Conservation (phyloP, 2,113 vertebrate species). For the Xiphophorus maculatus region DNA sequence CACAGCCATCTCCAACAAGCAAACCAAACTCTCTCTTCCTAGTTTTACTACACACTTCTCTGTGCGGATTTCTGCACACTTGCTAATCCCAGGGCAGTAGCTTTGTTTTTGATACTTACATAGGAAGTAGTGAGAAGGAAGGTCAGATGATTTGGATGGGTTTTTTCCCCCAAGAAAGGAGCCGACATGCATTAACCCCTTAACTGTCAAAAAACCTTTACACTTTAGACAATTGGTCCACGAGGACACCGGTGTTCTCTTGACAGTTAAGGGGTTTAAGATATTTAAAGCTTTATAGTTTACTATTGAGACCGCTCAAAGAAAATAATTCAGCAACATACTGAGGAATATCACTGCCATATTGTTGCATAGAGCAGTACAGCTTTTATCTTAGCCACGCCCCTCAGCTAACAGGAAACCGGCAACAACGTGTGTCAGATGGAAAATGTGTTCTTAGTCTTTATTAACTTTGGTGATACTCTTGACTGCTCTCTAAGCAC, state of each 20-base stretch:
- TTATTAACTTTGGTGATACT: slow-evolving; percentile 11
- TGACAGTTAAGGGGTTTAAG: not conserved
- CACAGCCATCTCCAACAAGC: slow-evolving; percentile 4
- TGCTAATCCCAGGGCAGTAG: slow-evolving; percentile 13
- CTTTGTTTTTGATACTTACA: not conserved
- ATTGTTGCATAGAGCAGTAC: not conserved
- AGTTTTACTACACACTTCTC: slow-evolving; percentile 7
- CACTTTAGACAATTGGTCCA: too few species aligned
- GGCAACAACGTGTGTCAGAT: not conserved
- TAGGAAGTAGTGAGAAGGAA: not conserved
- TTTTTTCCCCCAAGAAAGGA: not conserved
- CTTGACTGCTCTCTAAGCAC: slow-evolving; percentile 7
- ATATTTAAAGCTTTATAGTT: not conserved
- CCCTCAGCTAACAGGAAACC: slow-evolving; percentile 20
- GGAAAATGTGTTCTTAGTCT: not conserved
- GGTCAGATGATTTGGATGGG: not conserved
- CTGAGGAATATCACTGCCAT: too few species aligned
- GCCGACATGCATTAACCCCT: not conserved
- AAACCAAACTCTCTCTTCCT: not conserved
- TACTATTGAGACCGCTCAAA: not conserved
- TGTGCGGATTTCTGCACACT: not conserved
- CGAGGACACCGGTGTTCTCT: too few species aligned
- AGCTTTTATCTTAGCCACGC: not conserved
- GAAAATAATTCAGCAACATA: not conserved
- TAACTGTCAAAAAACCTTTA: too few species aligned